These are phyloP conservation scores for Muscidifurax raptorellus DNA, from an alignment of 1,140 invertebrate genomes.

Conservation along the genomic window DNA sequence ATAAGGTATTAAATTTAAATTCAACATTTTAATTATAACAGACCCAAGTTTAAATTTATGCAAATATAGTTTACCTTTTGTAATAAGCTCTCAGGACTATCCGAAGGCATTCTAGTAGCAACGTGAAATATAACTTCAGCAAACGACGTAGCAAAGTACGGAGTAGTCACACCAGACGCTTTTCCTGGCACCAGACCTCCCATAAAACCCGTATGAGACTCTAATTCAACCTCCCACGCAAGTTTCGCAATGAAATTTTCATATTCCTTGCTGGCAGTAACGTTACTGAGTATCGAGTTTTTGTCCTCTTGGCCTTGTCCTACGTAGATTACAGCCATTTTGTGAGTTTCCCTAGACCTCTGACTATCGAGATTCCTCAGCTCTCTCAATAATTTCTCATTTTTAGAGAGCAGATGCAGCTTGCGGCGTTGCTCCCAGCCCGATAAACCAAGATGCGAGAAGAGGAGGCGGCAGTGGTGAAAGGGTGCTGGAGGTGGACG, in stretches of 20 bases:
- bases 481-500: constrained; percentile 79
- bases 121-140: constrained; percentile 94
- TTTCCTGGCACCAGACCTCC: constrained; percentile 95
- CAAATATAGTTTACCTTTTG: constrained; percentile 83
- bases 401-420: constrained; percentile 92
- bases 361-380: constrained; percentile 94
- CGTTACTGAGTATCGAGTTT: constrained; percentile 87
- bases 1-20: constrained; percentile 42
- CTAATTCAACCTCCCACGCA: constrained; percentile 97
- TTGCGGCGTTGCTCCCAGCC: constrained; percentile 91
- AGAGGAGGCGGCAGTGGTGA: constrained; percentile 89
- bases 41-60: background rate
- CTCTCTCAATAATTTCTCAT: constrained; percentile 93
- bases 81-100: constrained; percentile 89
- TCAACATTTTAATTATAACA: background rate
- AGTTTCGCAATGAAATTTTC: constrained; percentile 96
- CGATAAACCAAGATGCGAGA: constrained; percentile 92
- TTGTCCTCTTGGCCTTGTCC: constrained; percentile 98
- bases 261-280: constrained; percentile 90
- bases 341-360: constrained; percentile 96
- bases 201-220: constrained; percentile 96
- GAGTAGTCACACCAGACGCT: constrained; percentile 92
- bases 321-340: constrained; percentile 99
- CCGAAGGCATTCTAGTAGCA: constrained; percentile 96
- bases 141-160: constrained; percentile 96